Evolutionary conservation across 2,113 vertebrate genomes (phyloP).

Genomic region (Actinemys pallida): DNA sequence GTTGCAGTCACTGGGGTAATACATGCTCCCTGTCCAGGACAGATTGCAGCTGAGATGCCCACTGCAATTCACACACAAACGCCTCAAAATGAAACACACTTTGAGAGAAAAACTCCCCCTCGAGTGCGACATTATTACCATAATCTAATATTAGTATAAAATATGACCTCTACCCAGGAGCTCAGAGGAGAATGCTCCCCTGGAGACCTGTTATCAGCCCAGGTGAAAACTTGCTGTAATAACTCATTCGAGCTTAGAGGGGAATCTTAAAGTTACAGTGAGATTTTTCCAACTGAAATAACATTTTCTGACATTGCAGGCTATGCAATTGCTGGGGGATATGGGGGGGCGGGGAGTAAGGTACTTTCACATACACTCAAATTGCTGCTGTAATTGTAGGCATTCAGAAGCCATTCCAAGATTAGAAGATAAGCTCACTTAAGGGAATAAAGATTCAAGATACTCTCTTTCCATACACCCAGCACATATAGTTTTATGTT

Average conservation of each 20-base stretch:
- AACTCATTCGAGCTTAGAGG: background rate
- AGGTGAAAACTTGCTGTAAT: constrained; percentile 27
- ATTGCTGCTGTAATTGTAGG: background rate
- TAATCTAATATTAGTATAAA: background rate
- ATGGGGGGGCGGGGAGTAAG: background rate
- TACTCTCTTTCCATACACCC: background rate
- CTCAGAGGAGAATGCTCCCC: background rate
- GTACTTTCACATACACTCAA: background rate
- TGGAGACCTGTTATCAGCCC: background rate
- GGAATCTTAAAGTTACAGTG: background rate
- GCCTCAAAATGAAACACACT: background rate
- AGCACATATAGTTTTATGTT: background rate
- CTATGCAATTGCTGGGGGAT: background rate
- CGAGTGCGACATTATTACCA: background rate
- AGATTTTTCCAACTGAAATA: background rate
- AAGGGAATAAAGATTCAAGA: background rate
- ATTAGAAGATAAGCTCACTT: background rate
- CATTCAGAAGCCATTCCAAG: rapidly evolving
- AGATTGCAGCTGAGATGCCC: background rate
- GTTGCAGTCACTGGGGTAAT: background rate
- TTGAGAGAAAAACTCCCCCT: background rate
- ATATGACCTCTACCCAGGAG: background rate
- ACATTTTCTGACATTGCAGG: background rate
- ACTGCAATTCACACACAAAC: rapidly evolving
- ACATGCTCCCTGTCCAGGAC: background rate